These are phyloP conservation scores for Arge pagana DNA, from an alignment of 2,888 invertebrate species.

Conservation along the genomic window DNA sequence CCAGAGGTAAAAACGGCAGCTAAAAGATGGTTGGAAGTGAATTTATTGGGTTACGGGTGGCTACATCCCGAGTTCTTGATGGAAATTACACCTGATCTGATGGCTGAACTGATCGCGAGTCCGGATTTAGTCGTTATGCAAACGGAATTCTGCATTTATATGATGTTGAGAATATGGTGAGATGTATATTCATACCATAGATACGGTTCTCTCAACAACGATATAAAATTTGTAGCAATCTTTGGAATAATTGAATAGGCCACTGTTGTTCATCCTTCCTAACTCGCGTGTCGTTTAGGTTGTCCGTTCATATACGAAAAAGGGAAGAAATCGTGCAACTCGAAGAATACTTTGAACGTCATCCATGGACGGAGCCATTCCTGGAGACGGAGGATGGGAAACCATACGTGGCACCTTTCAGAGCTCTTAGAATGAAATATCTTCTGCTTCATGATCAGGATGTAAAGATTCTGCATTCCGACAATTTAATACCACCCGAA, in stretches of 20 bases:
- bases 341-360: slow-evolving; percentile 51
- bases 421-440: slow-evolving; percentile 69
- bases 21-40: slow-evolving; percentile 72
- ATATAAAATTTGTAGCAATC: no score
- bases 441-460: slow-evolving; percentile 73
- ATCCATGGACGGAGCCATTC: slow-evolving; percentile 60
- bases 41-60: slow-evolving; percentile 67
- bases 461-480: slow-evolving; percentile 68
- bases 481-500: slow-evolving; percentile 70
- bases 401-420: slow-evolving; percentile 66
- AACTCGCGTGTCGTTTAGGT: slow-evolving; percentile 40
- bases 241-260: neutral
- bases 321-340: slow-evolving; percentile 42
- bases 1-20: slow-evolving; percentile 66
- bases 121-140: slow-evolving; percentile 75
- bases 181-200: no score
- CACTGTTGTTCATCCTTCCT: neutral
- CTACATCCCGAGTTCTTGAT: slow-evolving; percentile 64
- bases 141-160: slow-evolving; percentile 78
- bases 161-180: slow-evolving; percentile 71
- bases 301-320: slow-evolving; percentile 45
- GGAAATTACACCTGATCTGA: slow-evolving; percentile 69
- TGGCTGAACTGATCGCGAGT: slow-evolving; percentile 67
- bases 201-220: no score
- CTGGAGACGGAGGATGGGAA: slow-evolving; percentile 66